Conservation (phyloP, 2,888 invertebrate genomes). For the Cryptus armator region DNA sequence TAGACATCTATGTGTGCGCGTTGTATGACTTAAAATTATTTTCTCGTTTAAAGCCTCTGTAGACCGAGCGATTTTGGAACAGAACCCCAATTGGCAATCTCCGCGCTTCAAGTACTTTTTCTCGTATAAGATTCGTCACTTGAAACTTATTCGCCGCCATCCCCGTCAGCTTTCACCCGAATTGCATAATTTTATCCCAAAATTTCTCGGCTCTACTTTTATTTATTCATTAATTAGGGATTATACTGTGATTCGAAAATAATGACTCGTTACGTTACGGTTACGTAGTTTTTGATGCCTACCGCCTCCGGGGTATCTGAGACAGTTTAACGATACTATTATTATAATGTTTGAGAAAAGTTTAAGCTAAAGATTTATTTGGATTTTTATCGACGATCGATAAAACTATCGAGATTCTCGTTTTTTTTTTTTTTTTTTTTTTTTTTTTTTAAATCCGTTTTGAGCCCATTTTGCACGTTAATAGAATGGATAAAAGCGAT, state of each 20-base stretch:
- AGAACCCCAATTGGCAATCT: constrained; percentile 48
- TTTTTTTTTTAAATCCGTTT: constrained; percentile 30
- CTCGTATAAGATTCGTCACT: constrained; percentile 2
- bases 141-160: constrained; percentile 11
- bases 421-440: constrained; percentile 6
- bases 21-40: constrained; percentile 81
- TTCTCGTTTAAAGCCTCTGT: constrained; percentile 66
- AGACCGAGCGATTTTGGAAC: constrained; percentile 66
- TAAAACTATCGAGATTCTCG: constrained; percentile 43
- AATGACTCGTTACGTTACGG: constrained; percentile 49
- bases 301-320: constrained; percentile 34
- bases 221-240: constrained; percentile 54
- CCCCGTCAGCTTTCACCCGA: background rate
- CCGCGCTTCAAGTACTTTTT: constrained; percentile 49
- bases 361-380: constrained; percentile 17
- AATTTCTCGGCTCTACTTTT: constrained; percentile 58
- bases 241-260: constrained; percentile 58
- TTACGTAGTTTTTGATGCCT: constrained; percentile 38
- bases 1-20: constrained; percentile 80
- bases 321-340: constrained; percentile 31
- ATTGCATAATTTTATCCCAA: constrained; percentile 49
- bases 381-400: constrained; percentile 44
- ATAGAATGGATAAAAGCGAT: constrained; percentile 44
- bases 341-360: constrained; percentile 40
- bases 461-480: background rate